These are phyloP conservation scores for Criorhina ranunculi DNA, from an alignment of 2,888 invertebrate species.

Conservation along the genomic window DNA sequence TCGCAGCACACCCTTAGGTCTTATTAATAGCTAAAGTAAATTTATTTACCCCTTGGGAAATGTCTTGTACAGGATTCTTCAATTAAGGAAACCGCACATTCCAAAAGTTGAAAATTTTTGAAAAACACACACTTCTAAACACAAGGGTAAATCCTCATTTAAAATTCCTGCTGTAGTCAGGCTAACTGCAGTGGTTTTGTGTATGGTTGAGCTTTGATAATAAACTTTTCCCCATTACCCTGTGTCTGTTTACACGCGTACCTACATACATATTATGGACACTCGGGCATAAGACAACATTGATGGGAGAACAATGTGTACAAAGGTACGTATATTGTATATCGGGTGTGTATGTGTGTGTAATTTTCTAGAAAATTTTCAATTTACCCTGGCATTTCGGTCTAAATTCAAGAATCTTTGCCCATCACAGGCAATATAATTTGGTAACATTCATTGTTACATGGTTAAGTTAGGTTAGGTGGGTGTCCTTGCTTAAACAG, in stretches of 20 bases:
- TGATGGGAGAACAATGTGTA: too few relatives aligned
- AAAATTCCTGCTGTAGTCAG: conserved; percentile 33
- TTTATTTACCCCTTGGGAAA: conserved; percentile 42
- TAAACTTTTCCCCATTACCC: conserved; percentile 13
- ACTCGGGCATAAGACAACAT: too few relatives aligned
- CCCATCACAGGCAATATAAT: too few relatives aligned
- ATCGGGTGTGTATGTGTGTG: too few relatives aligned
- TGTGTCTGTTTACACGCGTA: background rate
- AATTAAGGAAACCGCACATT: conserved; percentile 33
- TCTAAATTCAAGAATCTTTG: too few relatives aligned
- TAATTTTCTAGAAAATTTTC: too few relatives aligned
- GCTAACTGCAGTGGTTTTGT: conserved; percentile 10
- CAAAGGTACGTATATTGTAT: too few relatives aligned
- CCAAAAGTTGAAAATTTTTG: conserved; percentile 4
- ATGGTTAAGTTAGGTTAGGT: too few relatives aligned
- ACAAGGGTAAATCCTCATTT: conserved; percentile 19
- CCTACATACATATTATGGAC: too few relatives aligned
- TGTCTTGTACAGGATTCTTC: conserved; percentile 42
- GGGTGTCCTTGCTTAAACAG: too few relatives aligned
- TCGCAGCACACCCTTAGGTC: background rate
- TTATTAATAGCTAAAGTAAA: conserved; percentile 23
- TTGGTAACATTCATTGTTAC: too few relatives aligned
- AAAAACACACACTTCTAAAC: conserved; percentile 2
- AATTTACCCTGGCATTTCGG: too few relatives aligned
- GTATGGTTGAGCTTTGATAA: conserved; percentile 15